Base-by-base conservation (phyloP, 2,113 vertebrate species). In the Osmerus mordax region DNA sequence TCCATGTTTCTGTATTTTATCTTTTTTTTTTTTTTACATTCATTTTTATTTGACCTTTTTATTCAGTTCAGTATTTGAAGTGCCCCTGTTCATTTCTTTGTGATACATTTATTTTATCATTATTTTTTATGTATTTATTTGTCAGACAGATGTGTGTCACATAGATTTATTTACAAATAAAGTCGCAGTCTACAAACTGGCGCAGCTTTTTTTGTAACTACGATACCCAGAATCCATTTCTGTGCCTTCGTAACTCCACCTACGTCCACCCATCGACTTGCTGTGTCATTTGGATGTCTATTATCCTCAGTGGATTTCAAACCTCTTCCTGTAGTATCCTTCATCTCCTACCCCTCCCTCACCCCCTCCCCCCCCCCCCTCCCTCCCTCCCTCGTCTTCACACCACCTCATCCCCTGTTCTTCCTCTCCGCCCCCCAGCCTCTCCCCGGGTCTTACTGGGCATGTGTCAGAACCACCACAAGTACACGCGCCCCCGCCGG, bases 401-500 rank as follows among this genome's bases (percentile, higher is more conserved):
- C 3, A 21, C 59, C 58, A 21, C 61, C 9, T 21, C 15, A 47
- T 41, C 28, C 5, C 71, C 23, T 67, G 70, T 76, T 51, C 77
- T 16, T 53, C 1, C 1, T 0, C 51, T 77, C 25, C 59, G 51
- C 21, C 70, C 71, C 83, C 76, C 81, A 99, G 97, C 97, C 51
- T 97, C 97, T 59, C 95, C 97, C 16, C 94, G 96, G 90, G 94
- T 98, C 3, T 83, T 99, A 73, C 93, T 95, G 84, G 96, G 89
- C 71, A 98, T 99, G 97, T 99, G 97, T 87, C 96, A 98, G 84
- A 98, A 91, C 81, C 94, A 96, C 83, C 94, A 94, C 71, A 97
- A 95, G 86, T 99, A 96, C 71, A 97, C 97, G 3, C 93, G 87
- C 59, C 96, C 97, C 0, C 95, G 94, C 81, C 94, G 95, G 76